These are phyloP conservation scores for Drosophila micromelanica DNA, from an alignment of 1,140 invertebrate species.

Conservation along the genomic window DNA sequence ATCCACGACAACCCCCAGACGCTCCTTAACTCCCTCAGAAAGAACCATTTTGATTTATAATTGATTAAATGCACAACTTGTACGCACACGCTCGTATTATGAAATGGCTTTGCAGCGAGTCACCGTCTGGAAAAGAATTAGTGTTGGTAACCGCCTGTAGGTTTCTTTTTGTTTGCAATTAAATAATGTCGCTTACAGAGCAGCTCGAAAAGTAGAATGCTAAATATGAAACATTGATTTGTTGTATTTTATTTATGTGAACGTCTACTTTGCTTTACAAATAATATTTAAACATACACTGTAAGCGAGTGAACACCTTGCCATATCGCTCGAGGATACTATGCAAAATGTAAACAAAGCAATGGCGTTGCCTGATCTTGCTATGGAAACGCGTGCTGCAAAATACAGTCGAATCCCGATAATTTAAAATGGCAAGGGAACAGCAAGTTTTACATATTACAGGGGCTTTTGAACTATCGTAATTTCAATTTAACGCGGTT, in stretches of 20 bases:
- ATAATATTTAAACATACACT: not conserved
- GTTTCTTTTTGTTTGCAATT: not conserved
- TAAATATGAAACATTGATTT: not conserved
- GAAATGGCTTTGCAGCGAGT: constrained; percentile 35
- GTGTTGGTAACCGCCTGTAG: constrained; percentile 36
- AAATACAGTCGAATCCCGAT: too few species aligned
- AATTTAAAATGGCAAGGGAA: too few species aligned
- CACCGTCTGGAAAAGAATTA: constrained; percentile 19
- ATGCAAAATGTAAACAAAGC: constrained; percentile 36
- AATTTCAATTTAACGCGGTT: too few species aligned
- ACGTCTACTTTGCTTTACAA: constrained; percentile 7
- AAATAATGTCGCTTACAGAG: constrained; percentile 5
- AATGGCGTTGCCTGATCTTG: constrained; percentile 3
- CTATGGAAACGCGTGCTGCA: not conserved
- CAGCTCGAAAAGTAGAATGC: constrained; percentile 3
- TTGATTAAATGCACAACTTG: constrained; percentile 12
- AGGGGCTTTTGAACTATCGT: too few species aligned
- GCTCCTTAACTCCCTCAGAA: constrained; percentile 85
- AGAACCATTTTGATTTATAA: constrained; percentile 56
- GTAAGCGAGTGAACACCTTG: not conserved
- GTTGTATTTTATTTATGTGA: not conserved
- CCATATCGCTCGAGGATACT: not conserved
- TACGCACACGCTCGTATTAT: constrained; percentile 34
- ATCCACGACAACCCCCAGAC: constrained; percentile 86
- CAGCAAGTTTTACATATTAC: too few species aligned